Percentiles rank a stretch among this genome's conserved stretches.
These are phyloP conservation scores for Palythoa grandiflora DNA, from an alignment of 92 coral and sea anemone genomes.

Conservation along the genomic window DNA sequence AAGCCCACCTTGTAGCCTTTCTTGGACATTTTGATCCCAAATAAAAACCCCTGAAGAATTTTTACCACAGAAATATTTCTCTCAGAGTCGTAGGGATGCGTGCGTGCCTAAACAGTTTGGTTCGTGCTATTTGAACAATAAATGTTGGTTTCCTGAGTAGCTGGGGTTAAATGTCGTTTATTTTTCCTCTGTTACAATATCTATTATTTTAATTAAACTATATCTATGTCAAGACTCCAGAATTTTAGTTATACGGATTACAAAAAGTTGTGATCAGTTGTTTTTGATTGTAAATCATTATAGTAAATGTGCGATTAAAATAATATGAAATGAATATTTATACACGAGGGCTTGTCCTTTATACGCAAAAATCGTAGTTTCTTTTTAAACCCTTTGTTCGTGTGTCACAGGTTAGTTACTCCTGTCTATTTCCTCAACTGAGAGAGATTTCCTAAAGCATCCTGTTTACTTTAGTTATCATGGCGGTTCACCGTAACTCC, in stretches of 20 bases:
- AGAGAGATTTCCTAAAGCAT: not conserved
- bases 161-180: not conserved
- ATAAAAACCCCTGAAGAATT: not conserved
- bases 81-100: not conserved
- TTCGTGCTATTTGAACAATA: not conserved
- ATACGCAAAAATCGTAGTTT: not conserved
- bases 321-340: not conserved
- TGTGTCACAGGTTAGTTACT: not conserved
- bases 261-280: not conserved
- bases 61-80: not conserved
- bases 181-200: not conserved
- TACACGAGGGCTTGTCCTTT: not conserved
- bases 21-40: too few species aligned
- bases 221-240: not conserved
- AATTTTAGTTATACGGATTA: not conserved
- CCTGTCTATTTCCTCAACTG: not conserved
- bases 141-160: not conserved
- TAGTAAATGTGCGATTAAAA: not conserved
- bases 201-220: not conserved
- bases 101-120: not conserved
- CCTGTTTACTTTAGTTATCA: slow-evolving; percentile 28
- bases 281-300: not conserved
- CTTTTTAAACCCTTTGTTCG: not conserved
- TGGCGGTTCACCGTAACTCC: not conserved
- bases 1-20: not conserved